phyloP scores from a whole-genome alignment of 2,888 invertebrate species.

The Unio pictorum region DNA sequence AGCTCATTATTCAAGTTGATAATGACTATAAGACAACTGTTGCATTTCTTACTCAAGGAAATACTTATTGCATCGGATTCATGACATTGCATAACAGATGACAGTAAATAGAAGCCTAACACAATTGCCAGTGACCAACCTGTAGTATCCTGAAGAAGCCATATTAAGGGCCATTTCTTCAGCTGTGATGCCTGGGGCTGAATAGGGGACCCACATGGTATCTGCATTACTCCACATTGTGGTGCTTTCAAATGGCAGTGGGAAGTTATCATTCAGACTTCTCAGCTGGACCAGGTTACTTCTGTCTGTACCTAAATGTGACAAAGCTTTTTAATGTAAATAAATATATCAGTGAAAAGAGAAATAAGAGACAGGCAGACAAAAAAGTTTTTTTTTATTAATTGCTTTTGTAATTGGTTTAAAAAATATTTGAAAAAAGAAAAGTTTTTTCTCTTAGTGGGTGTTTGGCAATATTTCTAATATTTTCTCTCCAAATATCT shows the following conservation, averaged over 20 bases:
- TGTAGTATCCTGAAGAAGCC: slow-evolving; percentile 68
- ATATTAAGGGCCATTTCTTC: slow-evolving; percentile 64
- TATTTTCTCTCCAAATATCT: no score
- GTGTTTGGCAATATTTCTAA: no score
- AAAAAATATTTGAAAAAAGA: no score
- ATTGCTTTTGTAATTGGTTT: no score
- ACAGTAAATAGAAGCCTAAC: neutral
- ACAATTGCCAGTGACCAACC: slow-evolving; percentile 35
- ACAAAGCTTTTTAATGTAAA: neutral
- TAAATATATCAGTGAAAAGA: neutral
- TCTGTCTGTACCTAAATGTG: slow-evolving; percentile 64
- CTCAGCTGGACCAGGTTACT: slow-evolving; percentile 65
- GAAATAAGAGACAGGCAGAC: neutral
- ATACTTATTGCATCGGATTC: no score
- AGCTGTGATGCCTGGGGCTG: slow-evolving; percentile 39
- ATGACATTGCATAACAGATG: neutral
- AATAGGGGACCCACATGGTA: slow-evolving; percentile 63
- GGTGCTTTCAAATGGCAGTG: slow-evolving; percentile 62
- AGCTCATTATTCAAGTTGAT: neutral
- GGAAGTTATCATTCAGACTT: slow-evolving; percentile 63
- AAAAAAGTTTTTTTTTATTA: no score
- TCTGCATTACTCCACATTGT: slow-evolving; percentile 62
- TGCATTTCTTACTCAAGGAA: neutral
- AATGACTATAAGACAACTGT: neutral
- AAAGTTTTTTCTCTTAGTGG: no score